Base-by-base conservation (phyloP, 2,797 vertebrate species). In the Sebastes diploproa region DNA sequence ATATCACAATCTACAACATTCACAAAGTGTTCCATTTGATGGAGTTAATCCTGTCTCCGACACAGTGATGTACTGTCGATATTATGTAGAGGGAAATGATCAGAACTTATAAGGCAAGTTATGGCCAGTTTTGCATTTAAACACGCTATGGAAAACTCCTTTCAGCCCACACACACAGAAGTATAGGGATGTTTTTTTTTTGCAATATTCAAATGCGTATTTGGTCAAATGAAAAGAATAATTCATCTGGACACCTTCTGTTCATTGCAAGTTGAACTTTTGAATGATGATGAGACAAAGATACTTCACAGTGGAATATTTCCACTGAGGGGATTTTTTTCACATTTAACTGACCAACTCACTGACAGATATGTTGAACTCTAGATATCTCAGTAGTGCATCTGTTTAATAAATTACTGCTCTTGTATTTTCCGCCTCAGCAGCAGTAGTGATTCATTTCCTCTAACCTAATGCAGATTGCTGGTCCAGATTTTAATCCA, bases 331-430 rank as follows among this genome's bases (percentile, higher is more conserved):
- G 55, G 42, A 46, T 46, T 52, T 60, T 30, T 62, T 83, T 61
- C 56, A 72, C 77, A 69, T 86, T 54, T 67, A 32, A 78, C 61
- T 25, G 18, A 80, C 36, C 64, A 61, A 27, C 38, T 55, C 16
- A 36, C 16, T 29, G 42, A 72, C 56, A 56, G 52, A 61, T 62
- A 30, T 36, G 16, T 22, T 77, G 36, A 50, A 16, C 32, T 80
- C 22, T 6, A 23, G 22, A 77, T 36, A 36, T 73, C 29, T 68
- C 58, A n/a, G 9, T 61, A 12, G 22, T 75, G 46, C 67, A 84
- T 87, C 63, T 89, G 78, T 88, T 84, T 87, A 79, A 89, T 89
- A 69, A 75, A 77, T 78, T 6, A 72, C 7, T 59, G 27, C 4
- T 62, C 4, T 74, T 56, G 60, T 62, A 23, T 67, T 22, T 75